Evolutionary conservation across 2,888 invertebrate species (phyloP), one percentile per base, ranked within the genome.

Genomic region (Leptinotarsa juncta): DNA sequence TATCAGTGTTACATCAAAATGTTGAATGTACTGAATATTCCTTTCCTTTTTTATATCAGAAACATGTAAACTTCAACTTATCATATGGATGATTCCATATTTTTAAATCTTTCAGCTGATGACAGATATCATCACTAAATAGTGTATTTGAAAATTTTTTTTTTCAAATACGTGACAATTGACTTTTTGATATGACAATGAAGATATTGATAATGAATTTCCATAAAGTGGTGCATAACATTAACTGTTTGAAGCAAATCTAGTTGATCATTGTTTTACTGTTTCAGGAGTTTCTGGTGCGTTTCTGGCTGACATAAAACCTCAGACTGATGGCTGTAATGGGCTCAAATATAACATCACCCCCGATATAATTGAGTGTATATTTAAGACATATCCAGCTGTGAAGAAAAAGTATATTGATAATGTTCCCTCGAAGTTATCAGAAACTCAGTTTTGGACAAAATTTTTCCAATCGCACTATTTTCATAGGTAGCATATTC

Each of bases 391-490:
- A 77, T 99, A 99, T 90, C 99, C 99, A 23, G 97, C 98, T 81
- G 99, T 99, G 0, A 95, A 97, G 85, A 95, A 95, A 90, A 99
- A 99, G 91, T 98, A 99, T 88, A 89, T 94, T 74, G 99, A 99
- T 87, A 94, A 97, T 88, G 99, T 99, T 53, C 99, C 99, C 49
- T 92, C 94, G 78, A 96, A 97, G 90, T 92, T 99, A 92, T 93
- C 95, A 0, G 99, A 99, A 89, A 93, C 96, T 0, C 98, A 98
- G 85, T 99, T 99, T 89, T 99, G 99, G 99, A 97, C 97, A 16
- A 96, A 97, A 85, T 99, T 99, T 89, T 99, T 99, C 90, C 99
- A 99, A 87, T 99, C 98, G 18, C 99, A 99, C 90, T 99, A 99
- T 90, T 96, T 96, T 90, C 98, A 99, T 89, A 93, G 97, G 89